Conservation (phyloP, 2,797 vertebrate species). For the Sebastes taczanowskii region DNA sequence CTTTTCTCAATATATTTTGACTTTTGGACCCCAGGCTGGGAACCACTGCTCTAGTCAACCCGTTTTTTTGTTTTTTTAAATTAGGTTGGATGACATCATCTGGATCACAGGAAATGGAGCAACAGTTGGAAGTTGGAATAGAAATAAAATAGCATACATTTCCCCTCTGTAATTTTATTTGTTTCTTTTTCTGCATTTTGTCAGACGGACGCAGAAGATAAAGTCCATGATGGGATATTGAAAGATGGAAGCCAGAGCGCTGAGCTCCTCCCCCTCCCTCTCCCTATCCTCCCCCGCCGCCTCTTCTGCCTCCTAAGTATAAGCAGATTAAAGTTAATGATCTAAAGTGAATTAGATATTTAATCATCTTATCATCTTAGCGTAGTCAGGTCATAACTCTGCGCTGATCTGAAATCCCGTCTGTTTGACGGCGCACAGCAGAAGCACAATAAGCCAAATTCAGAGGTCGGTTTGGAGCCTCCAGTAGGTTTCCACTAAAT, state of each 20-base stretch:
- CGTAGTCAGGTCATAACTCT: slow-evolving; percentile 74
- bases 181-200: slow-evolving; percentile 22
- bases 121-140: slow-evolving; percentile 30
- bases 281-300: slow-evolving; percentile 7
- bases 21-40: no score
- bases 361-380: slow-evolving; percentile 85
- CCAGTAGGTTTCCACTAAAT: slow-evolving; percentile 52
- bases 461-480: slow-evolving; percentile 36
- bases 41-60: neutral
- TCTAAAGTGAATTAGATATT: slow-evolving; percentile 85
- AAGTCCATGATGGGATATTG: slow-evolving; percentile 58
- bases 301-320: slow-evolving; percentile 69
- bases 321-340: slow-evolving; percentile 84
- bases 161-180: neutral
- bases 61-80: neutral
- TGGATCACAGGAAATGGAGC: slow-evolving; percentile 15
- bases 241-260: slow-evolving; percentile 57
- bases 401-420: slow-evolving; percentile 70
- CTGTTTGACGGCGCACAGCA: slow-evolving; percentile 65
- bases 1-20: no score
- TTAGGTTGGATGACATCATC: neutral
- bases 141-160: neutral
- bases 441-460: slow-evolving; percentile 54
- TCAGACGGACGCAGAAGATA: slow-evolving; percentile 55
- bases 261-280: neutral